Evolutionary conservation across 2,797 vertebrate species (phyloP).

Genomic region (Sebastes oblongus): DNA sequence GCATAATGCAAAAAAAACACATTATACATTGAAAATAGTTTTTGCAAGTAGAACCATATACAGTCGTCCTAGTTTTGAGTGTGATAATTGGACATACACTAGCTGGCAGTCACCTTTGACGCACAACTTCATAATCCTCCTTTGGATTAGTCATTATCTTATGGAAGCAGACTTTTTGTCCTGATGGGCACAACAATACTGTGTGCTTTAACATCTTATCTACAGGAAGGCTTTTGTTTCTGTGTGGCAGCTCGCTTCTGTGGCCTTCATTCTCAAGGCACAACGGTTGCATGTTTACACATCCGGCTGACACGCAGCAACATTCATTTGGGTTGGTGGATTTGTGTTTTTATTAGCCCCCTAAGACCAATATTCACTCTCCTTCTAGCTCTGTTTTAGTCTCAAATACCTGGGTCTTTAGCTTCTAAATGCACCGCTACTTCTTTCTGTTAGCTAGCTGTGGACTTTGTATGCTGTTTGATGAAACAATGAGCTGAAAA

Average conservation of each 20-base stretch:
- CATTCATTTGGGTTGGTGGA: background rate
- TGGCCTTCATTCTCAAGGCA: slow-evolving; percentile 19
- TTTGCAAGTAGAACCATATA: background rate
- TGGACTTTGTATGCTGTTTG: background rate
- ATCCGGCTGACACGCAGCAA: background rate
- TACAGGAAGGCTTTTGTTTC: slow-evolving; percentile 54
- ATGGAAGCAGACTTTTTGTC: slow-evolving; percentile 8
- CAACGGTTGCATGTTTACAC: background rate
- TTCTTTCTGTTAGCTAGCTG: background rate
- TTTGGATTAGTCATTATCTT: slow-evolving; percentile 12
- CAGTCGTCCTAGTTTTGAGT: background rate
- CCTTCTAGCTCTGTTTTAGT: background rate
- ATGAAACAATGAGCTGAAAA: background rate
- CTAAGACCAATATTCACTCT: too few relatives aligned
- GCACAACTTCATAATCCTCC: background rate
- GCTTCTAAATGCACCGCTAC: background rate
- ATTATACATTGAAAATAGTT: too few relatives aligned
- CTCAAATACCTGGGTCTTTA: background rate
- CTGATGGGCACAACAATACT: background rate
- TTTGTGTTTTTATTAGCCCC: background rate
- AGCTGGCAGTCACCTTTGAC: background rate
- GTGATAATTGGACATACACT: background rate
- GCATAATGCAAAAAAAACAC: background rate
- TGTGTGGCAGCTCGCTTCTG: background rate
- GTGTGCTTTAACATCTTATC: slow-evolving; percentile 40